A percentile compares a stretch with the other conserved stretches of the same genome.
Conservation (phyloP, 2,888 invertebrate species). For the Megaustenia siamemsis region DNA sequence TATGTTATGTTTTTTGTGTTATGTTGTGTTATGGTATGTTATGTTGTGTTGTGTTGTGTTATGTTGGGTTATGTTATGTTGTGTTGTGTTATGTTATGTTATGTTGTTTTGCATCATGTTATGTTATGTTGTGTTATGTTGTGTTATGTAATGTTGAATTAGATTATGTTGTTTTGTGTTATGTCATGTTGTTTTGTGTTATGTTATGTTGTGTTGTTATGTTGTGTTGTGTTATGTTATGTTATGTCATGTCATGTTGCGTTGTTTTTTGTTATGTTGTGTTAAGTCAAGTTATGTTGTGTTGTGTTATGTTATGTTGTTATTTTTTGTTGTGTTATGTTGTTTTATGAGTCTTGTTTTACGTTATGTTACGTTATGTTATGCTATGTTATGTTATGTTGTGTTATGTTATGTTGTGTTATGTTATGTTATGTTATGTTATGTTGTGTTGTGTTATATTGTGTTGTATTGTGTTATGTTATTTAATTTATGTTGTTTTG, state of each 20-base stretch:
- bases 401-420: not conserved
- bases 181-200: not conserved
- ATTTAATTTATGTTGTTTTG: too few relatives aligned
- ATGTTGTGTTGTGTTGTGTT: too few relatives aligned
- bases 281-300: not conserved
- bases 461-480: constrained; percentile 4
- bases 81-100: too few relatives aligned
- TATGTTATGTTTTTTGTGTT: too few relatives aligned
- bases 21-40: too few relatives aligned
- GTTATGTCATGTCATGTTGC: not conserved
- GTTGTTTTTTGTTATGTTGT: not conserved
- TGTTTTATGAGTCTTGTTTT: not conserved
- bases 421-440: not conserved
- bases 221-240: not conserved
- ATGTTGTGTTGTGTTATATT: not conserved
- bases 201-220: not conserved
- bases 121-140: too few relatives aligned
- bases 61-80: too few relatives aligned
- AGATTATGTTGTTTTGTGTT: too few relatives aligned
- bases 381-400: not conserved
- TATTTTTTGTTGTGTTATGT: not conserved
- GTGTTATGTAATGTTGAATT: too few relatives aligned
- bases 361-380: not conserved
- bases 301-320: not conserved
- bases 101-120: too few relatives aligned